These are phyloP conservation scores for Dermolepida albohirtum DNA, from an alignment of 2,888 invertebrate genomes.

Conservation along the genomic window DNA sequence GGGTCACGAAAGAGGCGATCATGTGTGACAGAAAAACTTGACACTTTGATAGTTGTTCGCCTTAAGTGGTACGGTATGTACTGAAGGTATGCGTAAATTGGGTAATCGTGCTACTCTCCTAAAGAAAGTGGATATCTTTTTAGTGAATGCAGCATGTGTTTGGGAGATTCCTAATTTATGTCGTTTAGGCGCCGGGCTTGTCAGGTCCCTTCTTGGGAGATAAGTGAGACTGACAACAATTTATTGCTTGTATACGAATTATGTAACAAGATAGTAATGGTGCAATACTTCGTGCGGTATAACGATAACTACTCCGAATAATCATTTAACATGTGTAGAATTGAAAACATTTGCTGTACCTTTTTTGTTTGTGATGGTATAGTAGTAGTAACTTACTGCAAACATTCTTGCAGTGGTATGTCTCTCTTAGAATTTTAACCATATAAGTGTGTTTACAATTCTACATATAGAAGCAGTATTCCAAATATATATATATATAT, in stretches of 20 bases:
- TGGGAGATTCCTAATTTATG: constrained; percentile 43
- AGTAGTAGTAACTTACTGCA: neutral
- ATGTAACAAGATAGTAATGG: constrained; percentile 35
- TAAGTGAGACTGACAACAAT: constrained; percentile 34
- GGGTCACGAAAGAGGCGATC: constrained; percentile 12
- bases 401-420: no score
- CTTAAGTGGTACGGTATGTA: constrained; percentile 19
- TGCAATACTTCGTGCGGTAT: constrained; percentile 6
- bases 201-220: constrained; percentile 29
- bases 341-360: constrained; percentile 1
- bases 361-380: neutral
- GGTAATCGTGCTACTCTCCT: constrained; percentile 19
- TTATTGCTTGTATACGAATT: constrained; percentile 37
- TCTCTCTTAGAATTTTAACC: no score
- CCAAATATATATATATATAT: no score
- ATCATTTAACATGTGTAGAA: constrained; percentile 30
- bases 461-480: no score
- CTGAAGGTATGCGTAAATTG: constrained; percentile 25
- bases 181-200: constrained; percentile 42
- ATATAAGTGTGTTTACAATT: no score
- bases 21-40: constrained; percentile 14
- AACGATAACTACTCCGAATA: constrained; percentile 21
- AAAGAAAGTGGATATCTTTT: constrained; percentile 43
- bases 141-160: constrained; percentile 39
- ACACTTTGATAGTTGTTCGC: constrained; percentile 7